Evolutionary conservation across 2,797 vertebrate genomes (phyloP).

Genomic region (Leuciscus waleckii): DNA sequence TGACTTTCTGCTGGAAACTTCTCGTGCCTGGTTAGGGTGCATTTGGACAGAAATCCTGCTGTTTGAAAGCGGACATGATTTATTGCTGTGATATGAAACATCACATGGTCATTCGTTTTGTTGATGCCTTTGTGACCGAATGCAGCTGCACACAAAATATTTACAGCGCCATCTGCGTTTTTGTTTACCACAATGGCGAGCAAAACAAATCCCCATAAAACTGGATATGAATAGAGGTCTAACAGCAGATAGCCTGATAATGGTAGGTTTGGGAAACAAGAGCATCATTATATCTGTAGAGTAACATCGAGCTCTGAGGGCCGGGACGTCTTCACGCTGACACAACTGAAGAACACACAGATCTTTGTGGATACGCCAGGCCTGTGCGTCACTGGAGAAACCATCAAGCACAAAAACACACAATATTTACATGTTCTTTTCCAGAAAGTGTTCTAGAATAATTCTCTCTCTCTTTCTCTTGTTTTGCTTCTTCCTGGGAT

Average conservation of each 20-base stretch:
- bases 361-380: conserved; percentile 60
- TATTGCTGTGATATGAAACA: conserved; percentile 24
- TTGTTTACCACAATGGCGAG: conserved; percentile 34
- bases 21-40: background rate
- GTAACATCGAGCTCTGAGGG: conserved; percentile 19
- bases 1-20: background rate
- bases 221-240: conserved; percentile 36
- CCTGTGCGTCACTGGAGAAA: conserved; percentile 50
- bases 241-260: conserved; percentile 22
- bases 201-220: conserved; percentile 39
- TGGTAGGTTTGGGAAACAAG: conserved; percentile 53
- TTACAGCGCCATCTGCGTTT: conserved; percentile 11
- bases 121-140: conserved; percentile 27
- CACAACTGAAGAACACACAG: conserved; percentile 63
- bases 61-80: conserved; percentile 13
- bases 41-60: background rate
- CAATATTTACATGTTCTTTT: conserved; percentile 13
- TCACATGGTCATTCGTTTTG: conserved; percentile 40
- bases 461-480: background rate
- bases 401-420: conserved; percentile 43
- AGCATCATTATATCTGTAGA: conserved; percentile 53
- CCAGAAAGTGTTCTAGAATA: background rate
- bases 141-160: conserved; percentile 40
- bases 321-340: conserved; percentile 50
- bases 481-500: conserved; percentile 2